Evolutionary conservation across 2,797 vertebrate species (phyloP).

Genomic region (Gouania willdenowi): DNA sequence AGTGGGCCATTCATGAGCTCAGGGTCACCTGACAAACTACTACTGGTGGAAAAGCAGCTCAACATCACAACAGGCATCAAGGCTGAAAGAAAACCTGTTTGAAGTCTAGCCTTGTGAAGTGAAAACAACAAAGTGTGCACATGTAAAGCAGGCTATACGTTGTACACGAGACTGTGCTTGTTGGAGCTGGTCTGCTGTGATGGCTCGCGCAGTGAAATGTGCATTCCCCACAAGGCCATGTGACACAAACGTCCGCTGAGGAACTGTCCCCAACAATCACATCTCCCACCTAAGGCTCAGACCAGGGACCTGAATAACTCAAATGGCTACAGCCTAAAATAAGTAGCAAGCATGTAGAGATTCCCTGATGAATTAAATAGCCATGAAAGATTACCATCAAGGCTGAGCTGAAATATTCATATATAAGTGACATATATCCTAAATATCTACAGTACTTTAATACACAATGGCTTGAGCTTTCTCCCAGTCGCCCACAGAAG

Average conservation of each 20-base stretch:
- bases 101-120: conserved; percentile 3
- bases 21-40: conserved; percentile 21
- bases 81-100: not conserved
- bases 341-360: conserved; percentile 47
- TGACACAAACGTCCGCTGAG: conserved; percentile 72
- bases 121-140: conserved; percentile 5
- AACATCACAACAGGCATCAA: conserved; percentile 15
- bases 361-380: conserved; percentile 20
- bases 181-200: conserved; percentile 24
- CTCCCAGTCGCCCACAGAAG: no score
- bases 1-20: conserved; percentile 16
- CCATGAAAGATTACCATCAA: conserved; percentile 25
- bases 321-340: conserved; percentile 64
- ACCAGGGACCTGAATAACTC: conserved; percentile 47
- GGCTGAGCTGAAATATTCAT: not conserved
- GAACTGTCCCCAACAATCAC: conserved; percentile 67
- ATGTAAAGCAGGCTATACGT: not conserved
- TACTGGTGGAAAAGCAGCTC: conserved; percentile 8
- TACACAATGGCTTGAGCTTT: no score
- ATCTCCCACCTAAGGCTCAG: conserved; percentile 42
- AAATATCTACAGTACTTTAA: no score
- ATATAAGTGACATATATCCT: no score
- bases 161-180: conserved; percentile 4
- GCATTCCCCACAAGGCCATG: conserved; percentile 43
- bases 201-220: conserved; percentile 40